These are phyloP conservation scores for Junonia oenone DNA, from an alignment of 2,888 invertebrate species.

Conservation along the genomic window DNA sequence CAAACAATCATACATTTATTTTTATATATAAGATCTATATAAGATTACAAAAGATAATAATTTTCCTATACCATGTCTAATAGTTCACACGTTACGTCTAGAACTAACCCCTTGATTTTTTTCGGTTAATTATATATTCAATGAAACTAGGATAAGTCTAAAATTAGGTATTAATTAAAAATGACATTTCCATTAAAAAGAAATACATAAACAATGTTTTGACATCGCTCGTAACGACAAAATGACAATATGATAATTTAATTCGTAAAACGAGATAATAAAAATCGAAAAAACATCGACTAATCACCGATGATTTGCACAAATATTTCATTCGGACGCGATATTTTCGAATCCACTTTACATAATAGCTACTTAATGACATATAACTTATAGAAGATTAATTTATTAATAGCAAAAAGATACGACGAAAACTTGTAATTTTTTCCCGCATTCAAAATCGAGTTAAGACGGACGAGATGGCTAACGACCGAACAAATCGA, in stretches of 20 bases:
- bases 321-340: neutral
- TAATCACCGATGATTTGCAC: neutral
- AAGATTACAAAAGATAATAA: no score
- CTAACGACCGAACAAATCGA: conserved; percentile 31
- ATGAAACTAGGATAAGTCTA: no score
- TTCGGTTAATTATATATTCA: no score
- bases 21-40: no score
- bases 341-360: neutral
- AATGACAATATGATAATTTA: neutral
- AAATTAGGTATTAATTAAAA: neutral
- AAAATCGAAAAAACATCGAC: neutral
- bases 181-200: neutral
- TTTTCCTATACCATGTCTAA: no score
- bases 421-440: conserved; percentile 2
- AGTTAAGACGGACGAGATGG: conserved; percentile 22
- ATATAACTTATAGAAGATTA: neutral
- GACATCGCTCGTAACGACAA: neutral
- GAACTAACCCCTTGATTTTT: no score
- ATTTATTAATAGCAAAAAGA: neutral
- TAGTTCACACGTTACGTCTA: no score
- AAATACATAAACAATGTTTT: neutral
- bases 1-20: no score
- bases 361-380: neutral
- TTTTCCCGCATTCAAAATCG: conserved; percentile 24
- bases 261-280: no score